A percentile compares a stretch with the other conserved stretches of the same genome.
Evolutionary conservation across 2,888 invertebrate species (phyloP).

Genomic region (Strigamia crassipes): DNA sequence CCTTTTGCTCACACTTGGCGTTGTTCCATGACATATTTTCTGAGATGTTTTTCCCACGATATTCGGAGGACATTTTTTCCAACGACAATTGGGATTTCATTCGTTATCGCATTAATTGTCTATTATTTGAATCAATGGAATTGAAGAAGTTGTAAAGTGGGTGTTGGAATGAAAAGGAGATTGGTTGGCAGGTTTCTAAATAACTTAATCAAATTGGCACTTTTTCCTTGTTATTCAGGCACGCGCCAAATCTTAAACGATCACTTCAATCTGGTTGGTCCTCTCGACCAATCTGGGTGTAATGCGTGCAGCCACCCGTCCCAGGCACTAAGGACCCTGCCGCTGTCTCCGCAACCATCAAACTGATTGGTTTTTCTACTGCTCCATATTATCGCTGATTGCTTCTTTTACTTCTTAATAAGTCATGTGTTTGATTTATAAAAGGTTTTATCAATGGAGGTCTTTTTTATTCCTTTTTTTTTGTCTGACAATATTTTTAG

Average conservation of each 20-base stretch:
- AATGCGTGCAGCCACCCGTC: slow-evolving; percentile 18
- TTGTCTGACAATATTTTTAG: too few relatives aligned
- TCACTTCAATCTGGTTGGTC: slow-evolving; percentile 17
- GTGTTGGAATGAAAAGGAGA: neutral
- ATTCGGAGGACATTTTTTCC: too few relatives aligned
- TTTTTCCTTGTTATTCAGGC: neutral
- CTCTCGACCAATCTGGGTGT: slow-evolving; percentile 19
- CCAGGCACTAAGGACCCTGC: slow-evolving; percentile 15
- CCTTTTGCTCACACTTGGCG: neutral
- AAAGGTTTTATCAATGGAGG: neutral
- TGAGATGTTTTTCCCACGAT: too few relatives aligned
- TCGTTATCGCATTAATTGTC: too few relatives aligned
- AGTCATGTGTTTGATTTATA: neutral
- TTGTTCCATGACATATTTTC: neutral
- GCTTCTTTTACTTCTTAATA: slow-evolving; percentile 10
- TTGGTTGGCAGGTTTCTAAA: slow-evolving; percentile 2
- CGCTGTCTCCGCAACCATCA: slow-evolving; percentile 9
- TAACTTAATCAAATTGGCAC: slow-evolving; percentile 22
- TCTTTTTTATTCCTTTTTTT: too few relatives aligned
- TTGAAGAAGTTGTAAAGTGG: neutral
- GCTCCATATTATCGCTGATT: neutral
- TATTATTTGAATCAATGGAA: neutral
- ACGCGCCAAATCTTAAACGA: slow-evolving; percentile 30
- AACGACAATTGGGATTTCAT: too few relatives aligned
- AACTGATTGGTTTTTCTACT: slow-evolving; percentile 26